Base-by-base conservation (phyloP, 1,140 invertebrate species). In the Drosophila sp. region DNA sequence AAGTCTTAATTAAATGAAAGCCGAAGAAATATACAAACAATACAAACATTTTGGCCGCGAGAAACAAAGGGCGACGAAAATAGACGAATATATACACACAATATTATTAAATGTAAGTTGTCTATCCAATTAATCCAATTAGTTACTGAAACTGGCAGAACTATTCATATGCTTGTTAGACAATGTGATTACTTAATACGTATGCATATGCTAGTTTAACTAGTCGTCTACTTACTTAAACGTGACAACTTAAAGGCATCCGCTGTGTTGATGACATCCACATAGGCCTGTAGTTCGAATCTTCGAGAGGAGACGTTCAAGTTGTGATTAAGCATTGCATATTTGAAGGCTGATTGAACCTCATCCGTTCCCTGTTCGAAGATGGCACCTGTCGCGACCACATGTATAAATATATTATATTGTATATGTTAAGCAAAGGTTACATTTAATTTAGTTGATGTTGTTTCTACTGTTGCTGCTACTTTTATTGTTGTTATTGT, bases 181-280 rank as follows among this genome's bases (percentile, higher is more conserved):
- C n/a, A n/a, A n/a, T n/a, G n/a, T n/a, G n/a, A n/a, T n/a, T n/a
- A n/a, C n/a, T n/a, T n/a, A n/a, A n/a, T n/a, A n/a, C n/a, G n/a
- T n/a, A n/a, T 21, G 21, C 21, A 27, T 48, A 7, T 48, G 8
- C n/a, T n/a, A 48, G 45, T 48, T 38, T 6, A 38, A n/a, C 13
- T 0, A 21, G 7, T 2, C 7, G 63, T 38, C 46, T 92, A 97
- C 97, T 96, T 93, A 98, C 97, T 97, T 38, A 97, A 93, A 92
- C 96, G 93, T 9, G 97, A 97, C 11, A 97, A 93, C 91, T 97
- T 97, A 92, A 97, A 97, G 58, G 97, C 96, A 92, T 98, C 97
- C 25, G 96, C 96, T n/a, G 96, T 97, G 91, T 97, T 97, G 90
- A 98, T 97, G 77, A 97, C 95, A 91, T 97, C 96, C 27, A 97